Evolutionary conservation across 1,140 invertebrate genomes (phyloP).

Genomic region (Drosophila kanapiae): DNA sequence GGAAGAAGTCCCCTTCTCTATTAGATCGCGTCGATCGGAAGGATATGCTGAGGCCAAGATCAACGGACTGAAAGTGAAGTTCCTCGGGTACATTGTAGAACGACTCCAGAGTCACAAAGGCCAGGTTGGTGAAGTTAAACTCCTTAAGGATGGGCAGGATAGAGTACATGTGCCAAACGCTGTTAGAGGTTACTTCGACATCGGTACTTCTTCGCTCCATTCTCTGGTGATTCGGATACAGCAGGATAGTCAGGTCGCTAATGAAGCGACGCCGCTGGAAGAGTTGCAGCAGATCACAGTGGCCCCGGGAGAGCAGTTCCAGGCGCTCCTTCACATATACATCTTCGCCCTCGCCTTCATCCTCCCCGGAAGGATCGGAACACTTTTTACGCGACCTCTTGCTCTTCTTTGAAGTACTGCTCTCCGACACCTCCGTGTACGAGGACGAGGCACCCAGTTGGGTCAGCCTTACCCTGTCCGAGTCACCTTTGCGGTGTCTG

Average conservation of each 20-base stretch:
- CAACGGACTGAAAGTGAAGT: slow-evolving; percentile 18
- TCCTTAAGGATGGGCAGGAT: slow-evolving; percentile 72
- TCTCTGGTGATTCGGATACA: slow-evolving; percentile 57
- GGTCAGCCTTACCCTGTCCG: background rate
- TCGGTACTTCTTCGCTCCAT: background rate
- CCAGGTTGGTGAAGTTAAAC: slow-evolving; percentile 59
- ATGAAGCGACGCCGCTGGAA: slow-evolving; percentile 66
- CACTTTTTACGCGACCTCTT: slow-evolving; percentile 1
- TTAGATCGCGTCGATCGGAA: slow-evolving; percentile 36
- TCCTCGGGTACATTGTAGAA: slow-evolving; percentile 61
- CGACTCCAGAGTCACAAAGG: slow-evolving; percentile 69
- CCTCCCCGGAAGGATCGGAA: background rate
- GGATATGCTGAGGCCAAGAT: slow-evolving; percentile 56
- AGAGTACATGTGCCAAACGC: slow-evolving; percentile 76
- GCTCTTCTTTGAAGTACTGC: background rate
- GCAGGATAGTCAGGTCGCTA: slow-evolving; percentile 42
- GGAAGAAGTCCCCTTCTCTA: background rate
- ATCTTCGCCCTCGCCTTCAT: slow-evolving; percentile 26
- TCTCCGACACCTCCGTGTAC: background rate
- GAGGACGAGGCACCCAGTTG: background rate
- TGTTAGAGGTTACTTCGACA: slow-evolving; percentile 49
- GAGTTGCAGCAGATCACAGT: slow-evolving; percentile 72
- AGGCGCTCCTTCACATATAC: slow-evolving; percentile 42
- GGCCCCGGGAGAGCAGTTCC: slow-evolving; percentile 62
- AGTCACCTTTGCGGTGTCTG: slow-evolving; percentile 29